These are phyloP conservation scores for Drosophila demipolita DNA, from an alignment of 2,888 invertebrate species.

Conservation along the genomic window DNA sequence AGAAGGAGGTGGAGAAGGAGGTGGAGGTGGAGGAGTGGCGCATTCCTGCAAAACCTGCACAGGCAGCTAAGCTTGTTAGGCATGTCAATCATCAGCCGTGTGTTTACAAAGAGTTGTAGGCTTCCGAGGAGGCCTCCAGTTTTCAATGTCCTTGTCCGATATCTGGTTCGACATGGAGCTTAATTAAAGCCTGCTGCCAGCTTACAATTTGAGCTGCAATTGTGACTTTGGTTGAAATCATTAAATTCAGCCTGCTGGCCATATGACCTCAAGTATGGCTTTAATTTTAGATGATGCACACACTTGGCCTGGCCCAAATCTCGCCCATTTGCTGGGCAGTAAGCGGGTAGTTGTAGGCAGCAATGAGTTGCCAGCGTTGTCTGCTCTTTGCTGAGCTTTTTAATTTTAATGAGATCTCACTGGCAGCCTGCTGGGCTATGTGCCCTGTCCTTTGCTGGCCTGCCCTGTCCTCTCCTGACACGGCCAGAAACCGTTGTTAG, in stretches of 20 bases:
- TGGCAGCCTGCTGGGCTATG: conserved; percentile 60
- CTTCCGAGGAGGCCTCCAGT: background rate
- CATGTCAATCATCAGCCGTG: conserved; percentile 24
- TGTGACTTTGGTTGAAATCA: conserved; percentile 41
- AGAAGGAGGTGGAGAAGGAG: background rate
- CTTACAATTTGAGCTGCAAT: conserved; percentile 19
- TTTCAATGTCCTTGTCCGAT: conserved; percentile 10
- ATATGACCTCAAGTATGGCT: conserved; percentile 53
- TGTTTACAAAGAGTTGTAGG: conserved; percentile 30
- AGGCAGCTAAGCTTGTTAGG: conserved; percentile 26
- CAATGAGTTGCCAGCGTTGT: conserved; percentile 17
- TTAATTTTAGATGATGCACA: conserved; percentile 44
- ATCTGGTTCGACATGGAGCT: conserved; percentile 45
- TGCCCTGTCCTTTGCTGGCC: conserved; percentile 25
- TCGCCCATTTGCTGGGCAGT: background rate
- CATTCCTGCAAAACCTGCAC: conserved; percentile 16
- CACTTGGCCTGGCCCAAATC: conserved; percentile 35
- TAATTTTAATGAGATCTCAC: conserved; percentile 79
- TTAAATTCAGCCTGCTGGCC: conserved; percentile 44
- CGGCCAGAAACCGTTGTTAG: conserved; percentile 47
- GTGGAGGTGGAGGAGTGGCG: background rate
- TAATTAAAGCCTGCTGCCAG: conserved; percentile 64
- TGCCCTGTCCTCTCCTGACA: conserved; percentile 7
- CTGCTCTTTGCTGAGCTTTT: conserved; percentile 64
- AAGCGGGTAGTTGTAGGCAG: conserved; percentile 6